Conservation (phyloP, 2,113 vertebrate species). For the Stigmatopora argus region DNA sequence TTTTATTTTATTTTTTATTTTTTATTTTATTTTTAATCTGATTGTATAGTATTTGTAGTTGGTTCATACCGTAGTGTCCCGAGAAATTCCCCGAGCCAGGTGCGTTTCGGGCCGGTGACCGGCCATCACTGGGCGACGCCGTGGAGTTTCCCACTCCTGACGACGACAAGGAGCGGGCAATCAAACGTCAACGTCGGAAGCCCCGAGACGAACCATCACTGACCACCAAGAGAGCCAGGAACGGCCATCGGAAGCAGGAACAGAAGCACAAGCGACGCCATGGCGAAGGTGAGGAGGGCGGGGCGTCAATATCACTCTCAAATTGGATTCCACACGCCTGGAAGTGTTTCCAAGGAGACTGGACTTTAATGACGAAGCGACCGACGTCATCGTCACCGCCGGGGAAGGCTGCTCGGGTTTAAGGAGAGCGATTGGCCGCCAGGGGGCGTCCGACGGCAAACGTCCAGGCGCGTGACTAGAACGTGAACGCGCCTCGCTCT, state of each 20-base stretch:
- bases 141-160: not conserved
- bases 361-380: not conserved
- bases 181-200: no score
- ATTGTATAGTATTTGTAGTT: no score
- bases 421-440: not conserved
- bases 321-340: not conserved
- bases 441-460: no score
- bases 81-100: not conserved
- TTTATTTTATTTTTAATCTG: no score
- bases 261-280: not conserved
- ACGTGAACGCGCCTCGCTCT: slow-evolving; percentile 3
- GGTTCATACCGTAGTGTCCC: not conserved
- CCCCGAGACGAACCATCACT: not conserved
- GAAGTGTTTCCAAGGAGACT: not conserved
- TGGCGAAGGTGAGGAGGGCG: not conserved
- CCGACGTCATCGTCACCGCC: not conserved
- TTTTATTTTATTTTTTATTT: no score
- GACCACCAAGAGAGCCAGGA: not conserved
- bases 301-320: not conserved
- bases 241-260: not conserved
- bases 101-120: no score
- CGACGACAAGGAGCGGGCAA: not conserved
- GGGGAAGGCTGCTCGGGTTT: not conserved
- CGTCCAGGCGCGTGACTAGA: not conserved
- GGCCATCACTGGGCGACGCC: no score